A percentile compares a stretch with the other conserved stretches of the same genome.
Conservation (phyloP, 2,888 invertebrate species). For the Nomada hirtipes region DNA sequence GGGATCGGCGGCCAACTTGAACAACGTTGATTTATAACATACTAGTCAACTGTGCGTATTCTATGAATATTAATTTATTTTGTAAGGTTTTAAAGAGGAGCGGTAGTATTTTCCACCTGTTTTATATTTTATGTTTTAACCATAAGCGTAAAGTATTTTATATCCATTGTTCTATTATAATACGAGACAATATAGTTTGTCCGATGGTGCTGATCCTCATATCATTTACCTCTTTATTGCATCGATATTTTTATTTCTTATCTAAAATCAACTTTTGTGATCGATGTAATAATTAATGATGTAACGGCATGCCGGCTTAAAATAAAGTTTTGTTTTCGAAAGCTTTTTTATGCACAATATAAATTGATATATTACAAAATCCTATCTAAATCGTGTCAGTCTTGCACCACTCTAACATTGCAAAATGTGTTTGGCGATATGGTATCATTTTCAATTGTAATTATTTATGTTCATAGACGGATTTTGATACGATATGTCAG, state of each 20-base stretch:
- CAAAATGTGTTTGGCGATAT: conserved; percentile 16
- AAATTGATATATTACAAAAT: conserved; percentile 14
- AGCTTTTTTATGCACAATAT: not conserved
- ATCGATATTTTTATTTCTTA: conserved; percentile 19
- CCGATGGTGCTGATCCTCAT: conserved; percentile 37
- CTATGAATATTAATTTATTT: conserved; percentile 26
- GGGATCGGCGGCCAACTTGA: conserved; percentile 91
- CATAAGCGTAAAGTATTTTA: conserved; percentile 21
- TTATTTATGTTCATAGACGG: conserved; percentile 12
- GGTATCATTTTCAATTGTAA: conserved; percentile 8
- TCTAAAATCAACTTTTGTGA: not conserved
- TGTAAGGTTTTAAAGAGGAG: conserved; percentile 7
- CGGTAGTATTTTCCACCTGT: not conserved
- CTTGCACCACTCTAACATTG: conserved; percentile 22
- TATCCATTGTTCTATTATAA: conserved; percentile 1
- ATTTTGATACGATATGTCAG: conserved; percentile 22
- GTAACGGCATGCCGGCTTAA: conserved; percentile 12
- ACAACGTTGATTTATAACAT: conserved; percentile 90
- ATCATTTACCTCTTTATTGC: not conserved
- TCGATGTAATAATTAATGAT: not conserved
- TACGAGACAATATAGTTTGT: conserved; percentile 1
- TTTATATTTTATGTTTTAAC: conserved; percentile 9
- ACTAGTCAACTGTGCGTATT: conserved; percentile 42
- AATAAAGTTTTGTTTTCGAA: not conserved
- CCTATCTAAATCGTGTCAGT: conserved; percentile 37